Percentiles rank a stretch among this genome's conserved stretches.
phyloP scores from a whole-genome alignment of 1,140 invertebrate genomes.

The Homarus americanus region DNA sequence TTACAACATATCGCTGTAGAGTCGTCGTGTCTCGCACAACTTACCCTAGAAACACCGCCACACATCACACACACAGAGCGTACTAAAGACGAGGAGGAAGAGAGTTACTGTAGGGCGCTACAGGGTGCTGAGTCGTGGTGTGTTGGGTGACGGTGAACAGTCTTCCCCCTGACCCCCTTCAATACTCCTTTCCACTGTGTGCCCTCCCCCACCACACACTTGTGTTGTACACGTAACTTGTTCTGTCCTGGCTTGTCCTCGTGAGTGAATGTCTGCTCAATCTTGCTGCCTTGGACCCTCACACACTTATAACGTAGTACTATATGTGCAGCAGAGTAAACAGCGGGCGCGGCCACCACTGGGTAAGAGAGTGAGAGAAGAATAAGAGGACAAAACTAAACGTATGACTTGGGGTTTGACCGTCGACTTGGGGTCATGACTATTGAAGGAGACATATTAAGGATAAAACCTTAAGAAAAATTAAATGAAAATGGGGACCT shows the following conservation, averaged over 20 bases:
- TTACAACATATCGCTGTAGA: too few relatives aligned
- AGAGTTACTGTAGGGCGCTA: neutral
- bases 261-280: neutral
- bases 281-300: neutral
- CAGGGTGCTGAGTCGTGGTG: neutral
- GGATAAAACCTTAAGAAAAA: neutral
- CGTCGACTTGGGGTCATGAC: neutral
- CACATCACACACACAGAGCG: neutral
- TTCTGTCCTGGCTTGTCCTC: neutral
- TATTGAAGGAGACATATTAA: slow-evolving; percentile 1
- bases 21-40: neutral
- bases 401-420: neutral
- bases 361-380: neutral
- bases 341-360: neutral
- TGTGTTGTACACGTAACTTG: neutral
- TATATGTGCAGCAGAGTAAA: neutral
- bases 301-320: neutral
- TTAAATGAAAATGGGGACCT: slow-evolving; percentile 6
- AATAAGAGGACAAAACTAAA: neutral
- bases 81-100: neutral
- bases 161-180: too few relatives aligned
- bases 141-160: neutral
- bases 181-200: neutral
- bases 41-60: neutral
- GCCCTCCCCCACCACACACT: neutral